These are phyloP conservation scores for Poecile montanus DNA, from an alignment of 2,797 vertebrate species.

Conservation along the genomic window DNA sequence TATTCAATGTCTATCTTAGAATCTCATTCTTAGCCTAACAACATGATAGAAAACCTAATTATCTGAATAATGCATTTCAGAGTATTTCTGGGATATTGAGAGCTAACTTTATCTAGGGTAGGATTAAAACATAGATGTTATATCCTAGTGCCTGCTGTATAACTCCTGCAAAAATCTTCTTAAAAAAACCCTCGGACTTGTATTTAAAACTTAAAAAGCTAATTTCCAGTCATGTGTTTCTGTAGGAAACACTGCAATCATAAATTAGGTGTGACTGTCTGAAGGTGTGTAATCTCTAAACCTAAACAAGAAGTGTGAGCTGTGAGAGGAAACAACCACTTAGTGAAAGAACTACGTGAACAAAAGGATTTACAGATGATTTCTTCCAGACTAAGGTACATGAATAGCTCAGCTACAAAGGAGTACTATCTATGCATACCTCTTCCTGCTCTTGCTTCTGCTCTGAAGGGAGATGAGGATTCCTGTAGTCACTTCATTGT, in stretches of 20 bases:
- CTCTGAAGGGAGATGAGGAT: background rate
- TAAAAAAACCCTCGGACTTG: background rate
- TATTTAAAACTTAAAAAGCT: background rate
- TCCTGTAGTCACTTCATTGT: background rate
- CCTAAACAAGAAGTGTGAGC: background rate
- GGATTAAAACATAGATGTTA: background rate
- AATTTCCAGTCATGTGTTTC: background rate
- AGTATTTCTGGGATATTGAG: background rate
- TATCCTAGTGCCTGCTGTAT: background rate
- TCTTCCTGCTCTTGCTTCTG: background rate
- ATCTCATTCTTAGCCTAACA: background rate
- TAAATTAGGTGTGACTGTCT: background rate
- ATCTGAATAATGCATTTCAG: background rate
- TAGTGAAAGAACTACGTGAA: background rate
- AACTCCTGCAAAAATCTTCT: background rate
- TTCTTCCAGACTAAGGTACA: background rate
- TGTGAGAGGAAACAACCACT: background rate
- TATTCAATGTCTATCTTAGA: background rate
- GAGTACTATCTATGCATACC: background rate
- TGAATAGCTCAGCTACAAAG: background rate
- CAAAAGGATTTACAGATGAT: constrained; percentile 8
- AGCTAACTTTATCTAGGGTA: background rate
- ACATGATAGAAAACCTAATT: background rate
- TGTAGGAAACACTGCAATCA: background rate
- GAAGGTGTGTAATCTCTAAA: background rate